These are phyloP conservation scores for Teleiodes luculella DNA, from an alignment of 2,888 invertebrate genomes.

Conservation along the genomic window DNA sequence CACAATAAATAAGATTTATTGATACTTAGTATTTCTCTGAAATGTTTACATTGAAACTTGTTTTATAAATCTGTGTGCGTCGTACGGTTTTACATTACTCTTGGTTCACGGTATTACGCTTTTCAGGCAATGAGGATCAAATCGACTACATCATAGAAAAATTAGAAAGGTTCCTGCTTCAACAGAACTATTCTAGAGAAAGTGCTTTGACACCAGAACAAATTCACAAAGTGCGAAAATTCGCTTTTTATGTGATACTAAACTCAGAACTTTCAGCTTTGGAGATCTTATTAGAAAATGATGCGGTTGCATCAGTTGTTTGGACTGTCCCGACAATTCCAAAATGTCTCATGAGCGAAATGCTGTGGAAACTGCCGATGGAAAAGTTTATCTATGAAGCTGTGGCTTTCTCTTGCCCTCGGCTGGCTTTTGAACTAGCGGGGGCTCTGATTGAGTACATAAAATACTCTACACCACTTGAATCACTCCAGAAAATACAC, in stretches of 20 bases:
- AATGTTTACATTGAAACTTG: too few species aligned
- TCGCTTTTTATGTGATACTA: constrained; percentile 56
- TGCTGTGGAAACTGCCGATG: constrained; percentile 59
- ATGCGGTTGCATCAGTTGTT: constrained; percentile 52
- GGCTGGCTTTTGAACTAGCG: constrained; percentile 52
- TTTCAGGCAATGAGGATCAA: constrained; percentile 65
- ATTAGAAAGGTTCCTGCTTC: constrained; percentile 44
- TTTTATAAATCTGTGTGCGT: too few species aligned
- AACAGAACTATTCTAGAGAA: constrained; percentile 42
- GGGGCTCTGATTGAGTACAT: constrained; percentile 51
- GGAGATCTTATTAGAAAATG: constrained; percentile 47
- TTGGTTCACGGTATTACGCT: not conserved
- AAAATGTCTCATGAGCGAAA: constrained; percentile 59
- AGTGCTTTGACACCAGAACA: constrained; percentile 34
- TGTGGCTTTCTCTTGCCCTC: constrained; percentile 49
- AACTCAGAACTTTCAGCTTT: constrained; percentile 56
- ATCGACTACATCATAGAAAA: constrained; percentile 43
- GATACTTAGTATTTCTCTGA: too few species aligned
- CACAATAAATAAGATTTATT: too few species aligned
- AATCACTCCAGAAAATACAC: constrained; percentile 45
- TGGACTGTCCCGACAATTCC: constrained; percentile 60
- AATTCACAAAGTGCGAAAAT: constrained; percentile 40
- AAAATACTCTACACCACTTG: constrained; percentile 52
- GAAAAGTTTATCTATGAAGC: constrained; percentile 54
- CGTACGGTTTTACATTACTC: not conserved